Conservation (phyloP, 1,140 invertebrate genomes). For the Drosophila parabipectinata region DNA sequence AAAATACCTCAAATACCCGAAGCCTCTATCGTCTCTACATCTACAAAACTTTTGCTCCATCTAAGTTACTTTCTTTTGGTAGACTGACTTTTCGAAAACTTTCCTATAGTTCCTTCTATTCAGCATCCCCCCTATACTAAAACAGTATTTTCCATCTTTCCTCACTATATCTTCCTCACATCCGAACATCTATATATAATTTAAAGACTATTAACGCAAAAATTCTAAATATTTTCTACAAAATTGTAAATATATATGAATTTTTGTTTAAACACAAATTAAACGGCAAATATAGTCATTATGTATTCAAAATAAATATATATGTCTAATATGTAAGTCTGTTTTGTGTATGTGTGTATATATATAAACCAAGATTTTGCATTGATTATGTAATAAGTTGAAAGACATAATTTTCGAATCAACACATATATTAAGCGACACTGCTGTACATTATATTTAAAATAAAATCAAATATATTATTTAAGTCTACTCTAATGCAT, state of each 20-base stretch:
- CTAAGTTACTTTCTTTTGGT: slow-evolving; percentile 20
- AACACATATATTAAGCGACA: slow-evolving; percentile 38
- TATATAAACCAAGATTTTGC: slow-evolving; percentile 54
- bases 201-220: slow-evolving; percentile 51
- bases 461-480: slow-evolving; percentile 38
- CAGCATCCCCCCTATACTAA: slow-evolving; percentile 20
- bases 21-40: background rate
- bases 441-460: slow-evolving; percentile 70
- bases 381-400: slow-evolving; percentile 48
- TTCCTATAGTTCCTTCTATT: slow-evolving; percentile 49
- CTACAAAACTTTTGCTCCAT: background rate
- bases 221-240: slow-evolving; percentile 77
- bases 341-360: slow-evolving; percentile 58
- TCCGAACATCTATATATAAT: slow-evolving; percentile 24
- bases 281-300: slow-evolving; percentile 71
- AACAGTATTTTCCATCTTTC: slow-evolving; percentile 60
- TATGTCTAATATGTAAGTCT: slow-evolving; percentile 62
- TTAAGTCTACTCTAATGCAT: slow-evolving; percentile 66
- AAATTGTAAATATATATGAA: slow-evolving; percentile 79
- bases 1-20: slow-evolving; percentile 64
- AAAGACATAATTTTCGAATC: slow-evolving; percentile 31
- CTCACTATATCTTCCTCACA: slow-evolving; percentile 12
- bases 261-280: slow-evolving; percentile 51
- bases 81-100: slow-evolving; percentile 59
- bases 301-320: slow-evolving; percentile 53